These are phyloP conservation scores for Glaucidium brasilianum DNA, from an alignment of 2,113 vertebrate species.

Conservation along the genomic window DNA sequence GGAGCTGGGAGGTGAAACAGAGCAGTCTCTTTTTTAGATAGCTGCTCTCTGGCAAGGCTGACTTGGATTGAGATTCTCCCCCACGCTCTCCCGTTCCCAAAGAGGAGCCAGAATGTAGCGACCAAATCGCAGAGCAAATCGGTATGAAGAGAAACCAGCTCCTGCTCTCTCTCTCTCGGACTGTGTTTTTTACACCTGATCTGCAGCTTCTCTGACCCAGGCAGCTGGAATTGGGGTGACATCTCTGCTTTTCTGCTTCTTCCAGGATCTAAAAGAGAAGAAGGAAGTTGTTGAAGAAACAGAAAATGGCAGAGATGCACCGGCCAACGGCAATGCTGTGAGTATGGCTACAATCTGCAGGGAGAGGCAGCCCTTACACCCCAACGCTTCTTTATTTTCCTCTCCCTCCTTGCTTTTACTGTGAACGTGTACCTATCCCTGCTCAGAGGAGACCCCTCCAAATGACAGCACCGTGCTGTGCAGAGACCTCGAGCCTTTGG, in stretches of 20 bases:
- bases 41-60: slow-evolving; percentile 3
- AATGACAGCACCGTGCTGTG: not conserved
- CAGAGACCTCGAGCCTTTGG: not conserved
- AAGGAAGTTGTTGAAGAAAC: slow-evolving; percentile 92
- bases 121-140: not conserved
- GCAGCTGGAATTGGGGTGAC: slow-evolving; percentile 1
- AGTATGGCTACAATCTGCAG: slow-evolving; percentile 53
- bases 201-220: not conserved
- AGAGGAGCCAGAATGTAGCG: slow-evolving; percentile 17
- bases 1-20: slow-evolving; percentile 39
- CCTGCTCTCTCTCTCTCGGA: not conserved
- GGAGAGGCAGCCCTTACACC: not conserved
- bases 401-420: not conserved
- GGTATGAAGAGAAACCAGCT: slow-evolving; percentile 2
- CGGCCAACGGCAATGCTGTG: slow-evolving; percentile 93
- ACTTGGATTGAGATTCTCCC: slow-evolving; percentile 21
- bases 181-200: slow-evolving; percentile 10
- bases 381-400: not conserved
- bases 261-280: slow-evolving; percentile 95
- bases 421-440: not conserved
- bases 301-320: slow-evolving; percentile 91
- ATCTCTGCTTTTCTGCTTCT: slow-evolving; percentile 37
- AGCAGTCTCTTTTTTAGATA: slow-evolving; percentile 15
- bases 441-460: not conserved
- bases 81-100: not conserved